Conservation (phyloP, 1,140 invertebrate genomes). For the Sinonovacula constricta region DNA sequence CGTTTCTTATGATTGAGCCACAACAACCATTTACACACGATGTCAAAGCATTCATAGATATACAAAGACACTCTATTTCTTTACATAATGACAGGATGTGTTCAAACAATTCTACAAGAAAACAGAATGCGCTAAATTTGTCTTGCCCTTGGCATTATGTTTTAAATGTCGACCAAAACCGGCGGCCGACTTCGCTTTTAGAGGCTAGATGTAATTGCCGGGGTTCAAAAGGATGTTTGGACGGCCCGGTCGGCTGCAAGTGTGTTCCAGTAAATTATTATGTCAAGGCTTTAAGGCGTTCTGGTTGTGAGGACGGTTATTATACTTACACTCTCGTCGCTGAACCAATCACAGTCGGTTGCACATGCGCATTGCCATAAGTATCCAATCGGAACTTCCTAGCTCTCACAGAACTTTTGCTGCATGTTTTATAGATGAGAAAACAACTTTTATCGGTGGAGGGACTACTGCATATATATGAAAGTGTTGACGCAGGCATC, state of each 20-base stretch:
- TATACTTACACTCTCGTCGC: background rate
- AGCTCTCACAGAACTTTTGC: too few species aligned
- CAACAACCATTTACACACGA: conserved; percentile 4
- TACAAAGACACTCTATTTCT: background rate
- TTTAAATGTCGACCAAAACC: conserved; percentile 20
- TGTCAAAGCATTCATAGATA: conserved; percentile 7
- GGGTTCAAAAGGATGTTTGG: background rate
- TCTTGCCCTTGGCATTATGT: conserved; percentile 31
- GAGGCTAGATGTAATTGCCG: conserved; percentile 33
- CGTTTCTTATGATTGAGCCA: background rate
- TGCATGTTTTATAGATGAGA: too few species aligned
- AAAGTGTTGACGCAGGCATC: too few species aligned
- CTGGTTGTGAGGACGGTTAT: conserved; percentile 20
- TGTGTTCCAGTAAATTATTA: conserved; percentile 22
- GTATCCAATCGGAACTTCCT: too few species aligned
- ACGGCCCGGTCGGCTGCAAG: background rate
- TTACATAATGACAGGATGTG: background rate
- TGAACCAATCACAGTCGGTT: conserved; percentile 25
- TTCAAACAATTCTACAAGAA: background rate
- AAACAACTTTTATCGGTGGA: too few species aligned
- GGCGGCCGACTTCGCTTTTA: conserved; percentile 1
- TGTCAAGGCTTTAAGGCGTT: conserved; percentile 16
- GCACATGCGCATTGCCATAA: conserved; percentile 22
- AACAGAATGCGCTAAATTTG: background rate
- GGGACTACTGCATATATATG: too few species aligned